Base-by-base conservation (phyloP, 2,113 vertebrate species). In the Coregonus clupeaformis region DNA sequence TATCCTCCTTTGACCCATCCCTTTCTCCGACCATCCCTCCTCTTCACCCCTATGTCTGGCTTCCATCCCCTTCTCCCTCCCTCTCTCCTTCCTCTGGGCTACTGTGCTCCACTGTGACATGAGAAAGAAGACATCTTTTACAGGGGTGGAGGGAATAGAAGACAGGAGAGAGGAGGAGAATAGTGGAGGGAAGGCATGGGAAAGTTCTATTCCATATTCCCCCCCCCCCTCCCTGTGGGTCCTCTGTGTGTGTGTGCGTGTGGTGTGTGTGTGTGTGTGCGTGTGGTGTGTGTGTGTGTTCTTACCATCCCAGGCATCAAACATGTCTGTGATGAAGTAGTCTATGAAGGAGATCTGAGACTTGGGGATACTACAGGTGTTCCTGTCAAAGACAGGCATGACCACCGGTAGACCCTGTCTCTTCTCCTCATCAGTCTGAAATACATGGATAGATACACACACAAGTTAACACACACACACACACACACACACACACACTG, bases 321-420 rank as follows among this genome's bases (percentile, higher is more conserved):
- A 99, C 97, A 98, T 99, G 78, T 98, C 96, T 6, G 93, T 97
- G 92, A 99, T 96, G 91, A 99, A 99, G 90, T 99, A 99, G 89
- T 99, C 97, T 30, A 98, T 98, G 87, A 99, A 99, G 87, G 97
- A 99, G 83, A 98, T 96, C 82, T 99, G 97, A 80, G 97, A 99
- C 88, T 98, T 99, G 79, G 97, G 97, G 66, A 99, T 94, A 84
- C 97, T 98, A 85, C 97, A 99, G 84, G 95, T 97, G 79, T 96
- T 97, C 82, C 96, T 94, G 77, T 99, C 97, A 68, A 99, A 98
- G 85, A 98, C 96, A 0, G 97, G 97, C 97, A 99, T 99, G 84
- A 99, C 97, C 83, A 99, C 97, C 0, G 97, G 97, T 12, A 99
- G 89, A 36, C 97, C 96, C 68, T 96, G 95, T 69, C 92, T 92